Conservation (phyloP, 2,113 vertebrate species). For the Oryzias curvinotus region DNA sequence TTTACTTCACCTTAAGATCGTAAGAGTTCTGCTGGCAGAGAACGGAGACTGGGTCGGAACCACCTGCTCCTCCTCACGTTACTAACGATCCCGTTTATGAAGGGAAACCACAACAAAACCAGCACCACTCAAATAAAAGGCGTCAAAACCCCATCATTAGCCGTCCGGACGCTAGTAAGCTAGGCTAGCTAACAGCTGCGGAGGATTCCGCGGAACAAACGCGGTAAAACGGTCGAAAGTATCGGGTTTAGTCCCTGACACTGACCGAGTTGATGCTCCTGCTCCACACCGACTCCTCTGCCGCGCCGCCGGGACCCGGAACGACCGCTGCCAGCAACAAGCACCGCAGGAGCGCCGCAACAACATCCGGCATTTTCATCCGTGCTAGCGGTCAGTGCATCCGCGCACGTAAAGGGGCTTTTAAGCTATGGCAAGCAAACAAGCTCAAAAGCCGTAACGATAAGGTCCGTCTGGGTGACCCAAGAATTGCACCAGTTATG, state of each 20-base stretch:
- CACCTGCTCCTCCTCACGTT: too few relatives aligned
- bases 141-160: not conserved
- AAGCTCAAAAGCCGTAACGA: too few relatives aligned
- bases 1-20: too few relatives aligned
- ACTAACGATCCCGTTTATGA: too few relatives aligned
- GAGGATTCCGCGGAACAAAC: not conserved
- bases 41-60: too few relatives aligned
- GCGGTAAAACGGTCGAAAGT: not conserved
- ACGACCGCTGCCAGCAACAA: constrained; percentile 36
- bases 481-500: too few relatives aligned
- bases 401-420: not conserved
- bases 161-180: constrained; percentile 28
- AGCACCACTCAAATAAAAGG: too few relatives aligned
- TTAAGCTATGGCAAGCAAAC: too few relatives aligned
- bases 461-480: too few relatives aligned
- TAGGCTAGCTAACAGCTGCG: constrained; percentile 41
- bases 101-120: too few relatives aligned
- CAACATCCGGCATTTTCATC: constrained; percentile 48
- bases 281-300: constrained; percentile 75
- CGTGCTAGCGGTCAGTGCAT: constrained; percentile 12
- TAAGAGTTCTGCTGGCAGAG: too few relatives aligned
- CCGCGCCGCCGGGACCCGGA: constrained; percentile 34
- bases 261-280: constrained; percentile 70
- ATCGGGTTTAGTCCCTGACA: not conserved
- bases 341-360: constrained; percentile 10